A percentile compares a stretch with the other conserved stretches of the same genome.
Evolutionary conservation across 2,797 vertebrate species (phyloP).

Genomic region (Alfaro cultratus): DNA sequence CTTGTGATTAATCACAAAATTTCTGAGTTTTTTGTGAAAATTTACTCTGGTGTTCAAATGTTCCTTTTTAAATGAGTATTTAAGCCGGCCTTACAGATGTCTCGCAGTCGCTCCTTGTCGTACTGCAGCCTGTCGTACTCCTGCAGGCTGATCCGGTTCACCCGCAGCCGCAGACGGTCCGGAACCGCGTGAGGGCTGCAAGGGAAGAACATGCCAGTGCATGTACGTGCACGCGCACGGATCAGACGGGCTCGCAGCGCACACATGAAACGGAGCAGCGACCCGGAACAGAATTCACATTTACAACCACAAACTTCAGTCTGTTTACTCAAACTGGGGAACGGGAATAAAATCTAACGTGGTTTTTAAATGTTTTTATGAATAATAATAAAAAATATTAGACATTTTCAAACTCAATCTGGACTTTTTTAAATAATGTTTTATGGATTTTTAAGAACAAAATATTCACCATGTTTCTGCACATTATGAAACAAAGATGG

Average conservation of each 20-base stretch:
- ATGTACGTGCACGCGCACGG: conserved; percentile 13
- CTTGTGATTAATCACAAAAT: too few species aligned
- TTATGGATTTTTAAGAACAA: background rate
- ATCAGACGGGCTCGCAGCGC: background rate
- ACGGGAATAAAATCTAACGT: background rate
- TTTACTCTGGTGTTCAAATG: too few species aligned
- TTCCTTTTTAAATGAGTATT: background rate
- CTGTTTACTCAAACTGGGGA: background rate
- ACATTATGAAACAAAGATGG: background rate
- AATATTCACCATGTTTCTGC: background rate
- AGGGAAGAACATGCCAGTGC: conserved; percentile 8
- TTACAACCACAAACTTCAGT: background rate
- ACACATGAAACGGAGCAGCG: conserved; percentile 9
- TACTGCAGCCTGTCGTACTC: conserved; percentile 96
- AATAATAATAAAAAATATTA: background rate
- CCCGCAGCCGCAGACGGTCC: conserved; percentile 92
- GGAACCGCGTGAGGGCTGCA: conserved; percentile 92
- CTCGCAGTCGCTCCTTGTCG: conserved; percentile 94
- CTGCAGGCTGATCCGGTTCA: conserved; percentile 94
- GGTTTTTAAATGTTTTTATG: background rate
- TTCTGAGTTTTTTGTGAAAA: too few species aligned
- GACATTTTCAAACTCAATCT: background rate
- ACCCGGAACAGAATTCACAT: background rate
- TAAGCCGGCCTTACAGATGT: conserved; percentile 88
- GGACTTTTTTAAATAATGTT: background rate